Evolutionary conservation across 1,140 invertebrate genomes (phyloP).

Genomic region (Agrypnia vestita): DNA sequence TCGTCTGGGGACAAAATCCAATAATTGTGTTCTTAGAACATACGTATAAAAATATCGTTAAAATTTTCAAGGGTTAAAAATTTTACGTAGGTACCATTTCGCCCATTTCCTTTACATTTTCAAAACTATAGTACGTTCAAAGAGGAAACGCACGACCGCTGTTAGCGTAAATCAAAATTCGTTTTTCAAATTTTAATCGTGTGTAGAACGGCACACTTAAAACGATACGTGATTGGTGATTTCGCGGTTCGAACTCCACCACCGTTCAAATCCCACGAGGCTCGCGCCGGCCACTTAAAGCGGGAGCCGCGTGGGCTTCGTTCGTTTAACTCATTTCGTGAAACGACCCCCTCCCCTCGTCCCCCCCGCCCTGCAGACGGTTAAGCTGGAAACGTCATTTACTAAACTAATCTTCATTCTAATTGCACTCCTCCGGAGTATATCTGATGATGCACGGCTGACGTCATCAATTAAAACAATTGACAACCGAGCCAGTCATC

Average conservation of each 20-base stretch:
- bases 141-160: too few species aligned
- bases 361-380: not conserved
- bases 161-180: too few species aligned
- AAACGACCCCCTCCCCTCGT: not conserved
- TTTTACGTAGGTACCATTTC: too few species aligned
- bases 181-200: not conserved
- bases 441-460: slow-evolving; percentile 9
- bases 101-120: too few species aligned
- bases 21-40: too few species aligned
- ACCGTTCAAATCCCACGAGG: not conserved
- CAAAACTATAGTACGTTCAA: too few species aligned
- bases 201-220: not conserved
- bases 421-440: slow-evolving; percentile 24
- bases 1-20: too few species aligned
- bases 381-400: slow-evolving; percentile 4
- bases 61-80: too few species aligned
- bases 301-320: not conserved
- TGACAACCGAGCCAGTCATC: slow-evolving; percentile 5
- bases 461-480: slow-evolving; percentile 37
- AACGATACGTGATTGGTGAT: not conserved
- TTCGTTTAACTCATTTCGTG: not conserved
- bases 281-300: not conserved
- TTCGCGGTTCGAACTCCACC: not conserved
- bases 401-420: slow-evolving; percentile 4
- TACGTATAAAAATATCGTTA: too few species aligned